phyloP scores from a whole-genome alignment of 2,888 invertebrate genomes.

The Phengaris arion region DNA sequence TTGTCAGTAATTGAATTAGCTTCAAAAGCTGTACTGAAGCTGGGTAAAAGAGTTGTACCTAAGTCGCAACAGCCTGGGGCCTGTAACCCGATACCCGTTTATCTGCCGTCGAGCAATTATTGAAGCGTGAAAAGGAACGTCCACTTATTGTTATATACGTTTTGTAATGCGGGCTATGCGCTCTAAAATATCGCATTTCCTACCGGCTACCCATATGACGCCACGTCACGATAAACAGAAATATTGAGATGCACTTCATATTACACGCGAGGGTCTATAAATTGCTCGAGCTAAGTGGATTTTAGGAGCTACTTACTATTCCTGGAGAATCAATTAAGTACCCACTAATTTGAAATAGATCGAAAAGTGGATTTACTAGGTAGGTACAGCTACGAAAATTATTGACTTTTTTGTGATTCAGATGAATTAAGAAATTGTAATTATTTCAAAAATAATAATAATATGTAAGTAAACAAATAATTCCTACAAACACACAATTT shows the following conservation, averaged over 20 bases:
- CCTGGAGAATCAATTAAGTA: not conserved
- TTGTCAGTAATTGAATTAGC: conserved; percentile 36
- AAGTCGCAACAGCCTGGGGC: conserved; percentile 58
- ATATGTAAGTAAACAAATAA: too few relatives aligned
- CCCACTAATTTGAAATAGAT: too few relatives aligned
- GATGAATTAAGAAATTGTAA: too few relatives aligned
- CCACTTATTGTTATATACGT: conserved; percentile 77
- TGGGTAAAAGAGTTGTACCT: conserved; percentile 58
- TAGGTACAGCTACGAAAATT: too few relatives aligned
- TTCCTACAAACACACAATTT: not conserved
- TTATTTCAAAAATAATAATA: too few relatives aligned
- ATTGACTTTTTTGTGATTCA: too few relatives aligned
- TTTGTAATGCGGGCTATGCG: conserved; percentile 76
- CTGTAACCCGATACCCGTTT: conserved; percentile 72
- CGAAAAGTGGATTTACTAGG: too few relatives aligned
- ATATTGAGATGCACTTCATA: conserved; percentile 32
- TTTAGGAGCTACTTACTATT: not conserved
- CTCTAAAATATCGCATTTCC: conserved; percentile 77
- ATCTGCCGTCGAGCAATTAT: conserved; percentile 79
- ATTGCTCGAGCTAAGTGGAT: not conserved
- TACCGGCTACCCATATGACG: conserved; percentile 44
- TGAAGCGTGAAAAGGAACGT: conserved; percentile 80
- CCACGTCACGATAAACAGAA: conserved; percentile 24
- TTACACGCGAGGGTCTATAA: conserved; percentile 16
- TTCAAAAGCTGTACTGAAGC: conserved; percentile 41